Conservation (phyloP, 2,888 invertebrate species). For the Acanthosepion esculentum region DNA sequence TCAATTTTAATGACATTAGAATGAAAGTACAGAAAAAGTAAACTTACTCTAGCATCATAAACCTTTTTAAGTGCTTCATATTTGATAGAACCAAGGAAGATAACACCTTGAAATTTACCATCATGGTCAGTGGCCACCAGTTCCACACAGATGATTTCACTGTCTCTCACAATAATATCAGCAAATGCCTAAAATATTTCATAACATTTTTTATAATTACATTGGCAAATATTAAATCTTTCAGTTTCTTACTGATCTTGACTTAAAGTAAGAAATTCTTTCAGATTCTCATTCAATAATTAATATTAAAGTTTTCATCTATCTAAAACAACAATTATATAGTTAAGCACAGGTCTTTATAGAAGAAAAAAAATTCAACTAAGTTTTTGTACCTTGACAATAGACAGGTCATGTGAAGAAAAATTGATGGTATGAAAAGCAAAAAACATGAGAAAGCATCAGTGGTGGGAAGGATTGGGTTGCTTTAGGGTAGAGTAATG, state of each 20-base stretch:
- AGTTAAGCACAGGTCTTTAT: too few species aligned
- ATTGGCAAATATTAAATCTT: neutral
- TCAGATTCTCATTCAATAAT: neutral
- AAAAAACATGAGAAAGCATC: too few species aligned
- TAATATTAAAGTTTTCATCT: neutral
- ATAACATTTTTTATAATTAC: neutral
- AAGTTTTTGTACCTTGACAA: too few species aligned
- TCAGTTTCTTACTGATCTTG: neutral
- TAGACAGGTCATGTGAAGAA: too few species aligned
- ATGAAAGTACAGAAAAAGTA: neutral
- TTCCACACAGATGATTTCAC: constrained; percentile 99
- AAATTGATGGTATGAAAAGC: too few species aligned
- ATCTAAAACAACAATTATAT: neutral
- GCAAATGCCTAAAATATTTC: constrained; percentile 83
- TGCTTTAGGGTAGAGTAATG: too few species aligned
- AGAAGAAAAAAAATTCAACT: too few species aligned
- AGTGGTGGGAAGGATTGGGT: too few species aligned
- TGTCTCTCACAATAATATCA: constrained; percentile 96
- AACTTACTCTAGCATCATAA: constrained; percentile 91
- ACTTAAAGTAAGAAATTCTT: neutral
- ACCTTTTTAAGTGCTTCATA: constrained; percentile 98
- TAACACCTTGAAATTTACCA: constrained; percentile 89
- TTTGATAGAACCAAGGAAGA: constrained; percentile 97
- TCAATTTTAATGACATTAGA: neutral
- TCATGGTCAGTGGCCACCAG: constrained; percentile 92